phyloP scores from a whole-genome alignment of 2,888 invertebrate genomes.

The Megastigmus dorsalis region DNA sequence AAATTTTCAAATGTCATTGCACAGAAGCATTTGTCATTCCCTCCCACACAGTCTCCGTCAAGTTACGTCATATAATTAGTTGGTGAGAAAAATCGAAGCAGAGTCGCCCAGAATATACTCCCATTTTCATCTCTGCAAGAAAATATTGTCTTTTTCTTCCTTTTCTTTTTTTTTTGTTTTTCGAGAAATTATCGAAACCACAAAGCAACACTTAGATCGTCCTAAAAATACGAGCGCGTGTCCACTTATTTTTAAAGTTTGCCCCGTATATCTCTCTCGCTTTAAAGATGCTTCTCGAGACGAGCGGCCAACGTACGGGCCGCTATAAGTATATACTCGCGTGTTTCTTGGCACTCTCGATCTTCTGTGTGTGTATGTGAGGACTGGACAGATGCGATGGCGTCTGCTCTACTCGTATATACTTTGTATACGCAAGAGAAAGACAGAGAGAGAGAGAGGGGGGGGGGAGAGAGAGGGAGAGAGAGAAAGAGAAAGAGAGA shows the following conservation, averaged over 20 bases:
- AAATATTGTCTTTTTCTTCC: too few species aligned
- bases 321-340: slow-evolving; percentile 30
- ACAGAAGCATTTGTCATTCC: too few species aligned
- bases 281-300: slow-evolving; percentile 1
- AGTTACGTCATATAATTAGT: too few species aligned
- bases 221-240: slow-evolving; percentile 40
- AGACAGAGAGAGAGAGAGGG: not conserved
- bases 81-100: too few species aligned
- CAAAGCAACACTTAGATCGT: slow-evolving; percentile 12
- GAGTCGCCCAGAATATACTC: too few species aligned
- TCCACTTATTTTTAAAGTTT: slow-evolving; percentile 48
- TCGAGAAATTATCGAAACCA: not conserved
- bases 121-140: too few species aligned
- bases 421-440: not conserved
- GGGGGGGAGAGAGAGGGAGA: not conserved
- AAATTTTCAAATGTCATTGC: too few species aligned
- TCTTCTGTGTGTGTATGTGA: not conserved
- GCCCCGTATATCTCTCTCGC: slow-evolving; percentile 8
- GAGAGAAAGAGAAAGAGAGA: not conserved
- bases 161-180: too few species aligned
- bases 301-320: not conserved
- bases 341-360: not conserved
- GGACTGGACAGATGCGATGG: slow-evolving; percentile 7
- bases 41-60: too few species aligned
- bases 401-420: not conserved